phyloP scores from a whole-genome alignment of 2,113 vertebrate genomes.

The Stictonetta naevosa region DNA sequence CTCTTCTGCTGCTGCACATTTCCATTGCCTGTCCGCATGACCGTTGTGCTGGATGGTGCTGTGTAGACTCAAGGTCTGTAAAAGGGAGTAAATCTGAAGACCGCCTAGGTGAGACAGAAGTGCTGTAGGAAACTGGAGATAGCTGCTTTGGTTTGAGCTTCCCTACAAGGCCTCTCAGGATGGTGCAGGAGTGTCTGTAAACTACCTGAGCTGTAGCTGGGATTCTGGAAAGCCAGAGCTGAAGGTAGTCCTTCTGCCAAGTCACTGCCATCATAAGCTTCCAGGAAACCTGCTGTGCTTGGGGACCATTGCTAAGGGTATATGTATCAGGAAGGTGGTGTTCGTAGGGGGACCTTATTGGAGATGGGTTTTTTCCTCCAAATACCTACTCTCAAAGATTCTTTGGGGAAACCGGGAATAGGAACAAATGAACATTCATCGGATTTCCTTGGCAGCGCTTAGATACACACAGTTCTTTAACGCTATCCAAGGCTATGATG shows the following conservation, averaged over 20 bases:
- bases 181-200: not conserved
- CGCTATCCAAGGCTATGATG: not conserved
- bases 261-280: not conserved
- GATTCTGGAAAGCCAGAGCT: not conserved
- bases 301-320: not conserved
- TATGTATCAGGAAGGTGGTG: not conserved
- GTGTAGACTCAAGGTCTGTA: not conserved
- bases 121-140: not conserved
- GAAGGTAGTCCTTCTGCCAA: not conserved
- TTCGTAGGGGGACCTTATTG: not conserved
- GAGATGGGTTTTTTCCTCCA: not conserved
- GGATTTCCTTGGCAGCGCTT: not conserved
- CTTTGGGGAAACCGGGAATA: not conserved
- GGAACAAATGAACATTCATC: not conserved
- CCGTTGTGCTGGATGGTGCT: not conserved
- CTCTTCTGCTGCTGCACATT: accelerated
- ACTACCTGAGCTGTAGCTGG: not conserved
- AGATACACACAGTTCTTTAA: not conserved
- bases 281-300: not conserved
- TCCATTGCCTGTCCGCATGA: accelerated
- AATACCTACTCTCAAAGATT: not conserved
- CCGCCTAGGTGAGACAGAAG: not conserved
- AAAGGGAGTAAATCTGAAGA: not conserved
- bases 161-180: not conserved
- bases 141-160: not conserved